Evolutionary conservation across 2,113 vertebrate species (phyloP).

Genomic region (Polypterus bichir): DNA sequence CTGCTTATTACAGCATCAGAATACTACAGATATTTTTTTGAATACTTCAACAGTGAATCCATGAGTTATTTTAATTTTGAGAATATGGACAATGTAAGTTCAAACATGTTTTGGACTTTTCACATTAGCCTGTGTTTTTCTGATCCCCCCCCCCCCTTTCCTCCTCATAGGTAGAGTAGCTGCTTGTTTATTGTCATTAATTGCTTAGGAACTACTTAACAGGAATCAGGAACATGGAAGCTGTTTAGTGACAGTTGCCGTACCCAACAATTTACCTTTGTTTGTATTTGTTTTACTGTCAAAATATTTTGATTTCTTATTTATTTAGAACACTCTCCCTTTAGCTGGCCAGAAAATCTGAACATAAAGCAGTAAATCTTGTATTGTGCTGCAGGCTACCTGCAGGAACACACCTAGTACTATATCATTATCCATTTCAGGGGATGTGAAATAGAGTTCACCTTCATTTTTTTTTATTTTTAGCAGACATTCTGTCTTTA

Average conservation of each 20-base stretch:
- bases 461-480: not conserved
- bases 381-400: constrained; percentile 1
- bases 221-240: not conserved
- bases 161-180: not conserved
- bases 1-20: no score
- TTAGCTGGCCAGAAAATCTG: constrained; percentile 1
- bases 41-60: no score
- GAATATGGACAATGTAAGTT: no score
- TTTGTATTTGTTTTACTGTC: constrained; percentile 5
- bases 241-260: not conserved
- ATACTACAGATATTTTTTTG: no score
- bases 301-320: constrained; percentile 6
- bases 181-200: not conserved
- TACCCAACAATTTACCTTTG: not conserved
- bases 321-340: not conserved
- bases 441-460: constrained; percentile 6
- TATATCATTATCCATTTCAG: constrained; percentile 8
- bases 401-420: constrained; percentile 8
- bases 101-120: no score
- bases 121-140: no score
- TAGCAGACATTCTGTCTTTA: constrained; percentile 3
- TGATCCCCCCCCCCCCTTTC: no score
- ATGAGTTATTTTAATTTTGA: no score
- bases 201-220: constrained; percentile 2
- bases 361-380: constrained; percentile 5